A percentile compares a stretch with the other conserved stretches of the same genome.
phyloP scores from a whole-genome alignment of 2,113 vertebrate species.

The Phycodurus eques region DNA sequence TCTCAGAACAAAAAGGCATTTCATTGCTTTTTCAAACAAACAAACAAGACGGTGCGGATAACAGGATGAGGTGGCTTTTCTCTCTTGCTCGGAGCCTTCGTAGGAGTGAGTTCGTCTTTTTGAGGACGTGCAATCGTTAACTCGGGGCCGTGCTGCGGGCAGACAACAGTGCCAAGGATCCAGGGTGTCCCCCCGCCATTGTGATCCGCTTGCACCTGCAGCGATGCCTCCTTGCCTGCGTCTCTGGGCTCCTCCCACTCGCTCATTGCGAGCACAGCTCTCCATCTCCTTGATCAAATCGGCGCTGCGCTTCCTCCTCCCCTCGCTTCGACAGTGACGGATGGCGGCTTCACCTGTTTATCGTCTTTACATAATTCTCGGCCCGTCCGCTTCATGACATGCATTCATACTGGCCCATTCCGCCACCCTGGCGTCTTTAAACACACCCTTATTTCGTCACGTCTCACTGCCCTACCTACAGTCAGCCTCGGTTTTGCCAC shows the following conservation, averaged over 20 bases:
- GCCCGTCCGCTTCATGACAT: constrained; percentile 56
- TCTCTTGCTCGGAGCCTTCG: not conserved
- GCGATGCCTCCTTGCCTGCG: not conserved
- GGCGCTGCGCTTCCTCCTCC: constrained; percentile 36
- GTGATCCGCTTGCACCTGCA: constrained; percentile 1
- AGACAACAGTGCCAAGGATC: not conserved
- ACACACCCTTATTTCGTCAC: not conserved
- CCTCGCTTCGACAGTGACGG: constrained; percentile 54
- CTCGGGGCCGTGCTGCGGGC: constrained; percentile 29
- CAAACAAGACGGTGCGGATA: not conserved
- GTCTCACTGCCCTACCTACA: constrained; percentile 35
- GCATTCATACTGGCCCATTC: constrained; percentile 37
- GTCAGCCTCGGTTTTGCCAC: constrained; percentile 8
- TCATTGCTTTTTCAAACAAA: not conserved
- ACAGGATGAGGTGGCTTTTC: not conserved
- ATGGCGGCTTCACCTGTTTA: constrained; percentile 63
- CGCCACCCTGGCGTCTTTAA: constrained; percentile 3
- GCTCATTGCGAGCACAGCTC: constrained; percentile 37
- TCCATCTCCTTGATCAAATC: constrained; percentile 53
- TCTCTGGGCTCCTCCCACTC: constrained; percentile 14
- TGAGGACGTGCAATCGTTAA: constrained; percentile 34
- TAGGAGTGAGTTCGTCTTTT: constrained; percentile 39
- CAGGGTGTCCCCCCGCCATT: not conserved
- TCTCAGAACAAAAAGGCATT: constrained; percentile 40
- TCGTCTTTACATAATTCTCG: constrained; percentile 66